Evolutionary conservation across 2,113 vertebrate species (phyloP), one percentile per base, ranked within the genome.

Genomic region (Osmerus mordax): DNA sequence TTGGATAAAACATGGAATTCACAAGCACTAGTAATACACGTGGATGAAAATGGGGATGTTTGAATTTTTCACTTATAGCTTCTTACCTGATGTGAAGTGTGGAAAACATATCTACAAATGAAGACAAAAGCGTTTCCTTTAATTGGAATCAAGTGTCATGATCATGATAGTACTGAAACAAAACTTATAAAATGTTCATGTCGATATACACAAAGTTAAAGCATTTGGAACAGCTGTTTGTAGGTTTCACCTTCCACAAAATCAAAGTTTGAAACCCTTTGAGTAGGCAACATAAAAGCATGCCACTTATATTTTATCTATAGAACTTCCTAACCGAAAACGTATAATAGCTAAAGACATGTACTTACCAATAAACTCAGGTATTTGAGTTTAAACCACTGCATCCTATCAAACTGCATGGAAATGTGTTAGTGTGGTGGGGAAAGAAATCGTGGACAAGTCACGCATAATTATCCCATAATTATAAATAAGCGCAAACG

Each of bases 281-380:
- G 41, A 47, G 41, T 36, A 36, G 32, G 32, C 32, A 7, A 6
- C 32, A 36, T 36, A 36, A 36, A 36, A 36, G 32, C 7, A 36
- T 7, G 7, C 41, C 9, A 12, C 41, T 47, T 12, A 11, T 47
- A 2, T 47, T 36, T 47, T 47, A 47, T 47, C 41, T 47, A 47
- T 36, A 47, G 7, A 47, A 9, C 41, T 9, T 47, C 41, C 41
- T 12, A 47, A 12, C 41, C 18, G n/a, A 60, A 55, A 23, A 21
- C 25, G 62, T 8, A 11, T 62, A 8, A 19, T 21, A 23, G 21
- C 16, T 15, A 60, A 19, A 71, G 25, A 54, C 19, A 8, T 14
- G 12, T 82, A 90, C 91, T 93, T 73, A 92, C 92, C 78, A 90
- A 78, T 25, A 91, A 41, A 73, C 47, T 73, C 3, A 47, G 74